Evolutionary conservation across 2,888 invertebrate genomes (phyloP), one percentile per base, ranked within the genome.

Genomic region (Lydus trimaculatus): DNA sequence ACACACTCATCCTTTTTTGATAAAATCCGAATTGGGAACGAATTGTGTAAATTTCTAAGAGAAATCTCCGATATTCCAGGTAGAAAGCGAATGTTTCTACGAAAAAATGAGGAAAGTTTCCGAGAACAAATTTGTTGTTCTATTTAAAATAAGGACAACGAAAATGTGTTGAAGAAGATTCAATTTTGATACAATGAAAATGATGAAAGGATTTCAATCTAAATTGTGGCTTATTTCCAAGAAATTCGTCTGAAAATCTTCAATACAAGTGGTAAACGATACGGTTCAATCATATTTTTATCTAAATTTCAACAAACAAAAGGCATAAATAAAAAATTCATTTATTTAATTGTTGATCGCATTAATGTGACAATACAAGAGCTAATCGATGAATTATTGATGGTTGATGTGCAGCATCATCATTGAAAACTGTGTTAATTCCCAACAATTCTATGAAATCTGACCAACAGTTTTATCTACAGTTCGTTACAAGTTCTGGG

Each of bases 391-490:
- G 9, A 6, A 0, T 48, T 48, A 11, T 6, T 48, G 9, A 11
- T 48, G 9, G 48, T 3, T 23, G 20, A 48, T 48, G 3, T 56
- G 56, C 25, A 56, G 4, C 25, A 56, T 56, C 56, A 56, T 25
- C 25, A 25, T 64, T 66, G 70, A 64, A 66, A 70, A 64, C 65
- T 64, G 20, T 66, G 65, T 64, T 64, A 70, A 72, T 65, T 72
- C 72, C 73, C 74, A 70, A 71, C 74, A 72, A 76, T 78, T 78
- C 78, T 72, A 71, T 75, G 78, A 78, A 78, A 75, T 72, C 75
- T 77, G 78, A 78, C 78, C 72, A 69, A 76, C 76, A 74, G 70
- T 72, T 75, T 71, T 63, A 74, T 74, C 20, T 36, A n/a, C 6
- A 9, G 52, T 23, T 20, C 4, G 56, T 9, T 23, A 25, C 23